Base-by-base conservation (phyloP, 2,113 vertebrate species). In the Mormyrus iriodes region DNA sequence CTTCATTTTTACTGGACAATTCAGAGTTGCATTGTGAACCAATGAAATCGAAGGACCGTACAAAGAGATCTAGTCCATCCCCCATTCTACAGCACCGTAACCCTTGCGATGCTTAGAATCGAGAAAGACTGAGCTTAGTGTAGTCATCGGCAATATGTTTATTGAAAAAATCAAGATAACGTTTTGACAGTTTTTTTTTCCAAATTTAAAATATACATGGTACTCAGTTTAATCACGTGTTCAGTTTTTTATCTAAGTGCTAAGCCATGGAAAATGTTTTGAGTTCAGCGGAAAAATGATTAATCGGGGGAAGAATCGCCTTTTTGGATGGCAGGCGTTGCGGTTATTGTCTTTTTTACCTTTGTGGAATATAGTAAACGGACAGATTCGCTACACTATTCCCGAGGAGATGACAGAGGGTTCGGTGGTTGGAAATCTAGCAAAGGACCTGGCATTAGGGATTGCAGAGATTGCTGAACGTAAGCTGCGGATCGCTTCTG, bases 361-460 rank as follows among this genome's bases (percentile, higher is more conserved):
- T 89, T 93, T 95, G 90, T 94, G 96, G 95, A 95, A 93, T 93
- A 90, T 92, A 93, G 93, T 93, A 44, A 93, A 93, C 87, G 92
- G 90, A 9, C 93, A 93, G 88, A 91, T 92, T 90, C 94, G 88
- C 73, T 96, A 96, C 73, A 93, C 94, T 3, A 93, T 96, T 69
- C 93, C 94, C 3, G 96, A 96, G 92, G 95, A 96, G 87, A 91
- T 94, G 53, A 92, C 94, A 7, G 93, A 94, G 69, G 95, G 95
- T 13, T 94, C 92, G 51, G 88, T 94, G 3, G 95, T 97, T 58
- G 95, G 96, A 58, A 95, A 96, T 91, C 85, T 97, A 51, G 95
- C 94, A 86, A 95, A 95, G 89, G 96, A 96, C 88, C 88, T 96
- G 0, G 94, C 93, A 21, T 90, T 96, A 86, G 94, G 95, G 4